These are phyloP conservation scores for Neopelma chrysocephalum DNA, from an alignment of 2,797 vertebrate species.

Conservation along the genomic window DNA sequence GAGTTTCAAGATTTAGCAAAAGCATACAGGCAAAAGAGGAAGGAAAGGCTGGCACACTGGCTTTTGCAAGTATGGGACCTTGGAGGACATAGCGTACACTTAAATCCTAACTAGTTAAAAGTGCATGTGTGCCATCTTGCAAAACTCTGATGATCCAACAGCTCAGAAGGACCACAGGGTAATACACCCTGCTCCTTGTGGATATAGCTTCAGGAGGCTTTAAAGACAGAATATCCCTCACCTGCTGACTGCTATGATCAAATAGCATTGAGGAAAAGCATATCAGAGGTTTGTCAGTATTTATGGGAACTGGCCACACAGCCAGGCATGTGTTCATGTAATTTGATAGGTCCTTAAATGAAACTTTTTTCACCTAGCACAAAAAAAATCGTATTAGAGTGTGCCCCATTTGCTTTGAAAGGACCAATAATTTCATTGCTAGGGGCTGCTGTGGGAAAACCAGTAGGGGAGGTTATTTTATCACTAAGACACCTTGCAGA, in stretches of 20 bases:
- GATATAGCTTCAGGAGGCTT: not conserved
- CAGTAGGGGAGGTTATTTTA: not conserved
- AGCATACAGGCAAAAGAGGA: not conserved
- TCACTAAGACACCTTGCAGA: not conserved
- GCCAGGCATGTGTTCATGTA: not conserved
- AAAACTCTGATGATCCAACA: not conserved
- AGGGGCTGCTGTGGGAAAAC: not conserved
- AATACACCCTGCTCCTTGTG: not conserved
- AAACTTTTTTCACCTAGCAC: not conserved
- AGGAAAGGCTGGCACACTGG: not conserved
- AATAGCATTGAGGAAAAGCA: not conserved
- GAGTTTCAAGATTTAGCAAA: not conserved
- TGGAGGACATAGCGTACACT: not conserved
- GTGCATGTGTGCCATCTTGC: not conserved
- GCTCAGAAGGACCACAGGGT: not conserved
- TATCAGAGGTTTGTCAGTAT: not conserved
- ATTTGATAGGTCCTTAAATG: not conserved
- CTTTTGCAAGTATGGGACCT: not conserved
- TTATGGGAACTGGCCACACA: not conserved
- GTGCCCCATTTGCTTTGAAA: not conserved
- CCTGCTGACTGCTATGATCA: not conserved
- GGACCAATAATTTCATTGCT: not conserved
- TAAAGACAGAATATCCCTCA: not conserved
- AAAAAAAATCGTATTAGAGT: not conserved
- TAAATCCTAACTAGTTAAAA: not conserved